phyloP scores from a whole-genome alignment of 2,113 vertebrate genomes.

The Regulus satrapa region DNA sequence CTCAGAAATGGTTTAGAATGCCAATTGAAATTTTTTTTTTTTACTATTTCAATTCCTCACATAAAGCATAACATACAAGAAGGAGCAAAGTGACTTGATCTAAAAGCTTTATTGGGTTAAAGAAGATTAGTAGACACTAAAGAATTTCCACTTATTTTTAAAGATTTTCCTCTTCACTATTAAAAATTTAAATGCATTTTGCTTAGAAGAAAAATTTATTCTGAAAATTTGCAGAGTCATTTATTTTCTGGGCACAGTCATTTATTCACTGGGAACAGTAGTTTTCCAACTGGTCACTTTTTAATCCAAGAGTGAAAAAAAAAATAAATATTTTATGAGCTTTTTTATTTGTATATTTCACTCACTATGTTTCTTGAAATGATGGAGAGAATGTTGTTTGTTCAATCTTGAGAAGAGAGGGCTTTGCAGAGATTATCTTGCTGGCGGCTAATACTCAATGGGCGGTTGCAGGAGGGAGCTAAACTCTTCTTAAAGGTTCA shows the following conservation, averaged over 20 bases:
- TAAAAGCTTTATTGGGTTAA: not conserved
- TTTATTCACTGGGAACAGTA: not conserved
- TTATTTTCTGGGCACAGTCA: not conserved
- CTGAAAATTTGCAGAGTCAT: not conserved
- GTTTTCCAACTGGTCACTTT: not conserved
- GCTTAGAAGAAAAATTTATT: not conserved
- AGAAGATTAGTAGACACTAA: not conserved
- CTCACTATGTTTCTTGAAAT: not conserved
- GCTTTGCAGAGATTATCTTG: not conserved
- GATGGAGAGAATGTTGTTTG: not conserved
- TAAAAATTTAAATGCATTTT: not conserved
- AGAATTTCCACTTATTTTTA: not conserved
- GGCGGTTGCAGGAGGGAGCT: not conserved
- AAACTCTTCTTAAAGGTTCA: not conserved
- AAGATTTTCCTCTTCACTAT: not conserved
- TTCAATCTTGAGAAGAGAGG: not conserved
- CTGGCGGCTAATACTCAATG: not conserved
- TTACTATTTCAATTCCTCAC: not conserved
- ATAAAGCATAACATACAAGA: not conserved
- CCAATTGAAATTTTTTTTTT: not conserved
- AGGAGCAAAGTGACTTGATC: not conserved
- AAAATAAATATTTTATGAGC: not conserved
- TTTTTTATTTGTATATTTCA: not conserved
- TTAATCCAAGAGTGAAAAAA: not conserved
- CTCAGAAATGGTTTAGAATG: not conserved